Conservation (phyloP, 2,797 vertebrate genomes). For the Acestrorhynchus altus region DNA sequence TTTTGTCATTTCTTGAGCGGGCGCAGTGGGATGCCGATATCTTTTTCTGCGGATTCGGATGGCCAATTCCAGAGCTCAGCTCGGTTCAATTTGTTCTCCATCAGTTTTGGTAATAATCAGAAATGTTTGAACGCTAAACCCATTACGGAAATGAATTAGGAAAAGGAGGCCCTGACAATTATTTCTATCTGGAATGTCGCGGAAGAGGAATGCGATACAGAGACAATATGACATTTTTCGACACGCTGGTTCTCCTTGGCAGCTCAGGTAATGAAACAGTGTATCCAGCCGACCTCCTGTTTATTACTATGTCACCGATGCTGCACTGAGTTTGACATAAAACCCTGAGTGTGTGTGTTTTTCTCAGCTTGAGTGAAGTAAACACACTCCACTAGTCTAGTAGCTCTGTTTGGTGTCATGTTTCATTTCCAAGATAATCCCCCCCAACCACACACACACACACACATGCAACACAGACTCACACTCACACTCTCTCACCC, state of each 20-base stretch:
- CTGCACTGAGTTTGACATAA: conserved; percentile 44
- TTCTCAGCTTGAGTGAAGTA: conserved; percentile 44
- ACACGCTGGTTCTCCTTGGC: conserved; percentile 58
- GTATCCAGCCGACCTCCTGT: conserved; percentile 57
- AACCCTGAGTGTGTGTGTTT: conserved; percentile 37
- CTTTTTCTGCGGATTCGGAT: conserved; percentile 24
- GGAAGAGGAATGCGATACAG: conserved; percentile 55
- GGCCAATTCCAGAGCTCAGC: conserved; percentile 46
- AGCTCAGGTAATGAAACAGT: conserved; percentile 75
- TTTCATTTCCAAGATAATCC: conserved; percentile 69
- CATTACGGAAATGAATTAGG: conserved; percentile 57
- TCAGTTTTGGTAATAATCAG: conserved; percentile 41
- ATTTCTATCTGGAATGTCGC: conserved; percentile 11
- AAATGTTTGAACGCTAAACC: conserved; percentile 47
- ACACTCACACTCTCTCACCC: neutral
- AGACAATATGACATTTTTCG: conserved; percentile 64
- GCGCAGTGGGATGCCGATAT: conserved; percentile 18
- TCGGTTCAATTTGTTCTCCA: conserved; percentile 24
- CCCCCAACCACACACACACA: conserved; percentile 24
- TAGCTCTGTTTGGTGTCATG: conserved; percentile 69
- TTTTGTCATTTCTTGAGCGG: conserved; percentile 21
- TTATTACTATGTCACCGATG: conserved; percentile 63
- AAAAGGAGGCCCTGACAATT: conserved; percentile 61
- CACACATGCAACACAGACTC: conserved; percentile 20
- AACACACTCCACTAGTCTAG: conserved; percentile 57